Percentiles rank a stretch among this genome's conserved stretches.
Conservation (phyloP, 2,888 invertebrate genomes). For the Crematogaster levior region DNA sequence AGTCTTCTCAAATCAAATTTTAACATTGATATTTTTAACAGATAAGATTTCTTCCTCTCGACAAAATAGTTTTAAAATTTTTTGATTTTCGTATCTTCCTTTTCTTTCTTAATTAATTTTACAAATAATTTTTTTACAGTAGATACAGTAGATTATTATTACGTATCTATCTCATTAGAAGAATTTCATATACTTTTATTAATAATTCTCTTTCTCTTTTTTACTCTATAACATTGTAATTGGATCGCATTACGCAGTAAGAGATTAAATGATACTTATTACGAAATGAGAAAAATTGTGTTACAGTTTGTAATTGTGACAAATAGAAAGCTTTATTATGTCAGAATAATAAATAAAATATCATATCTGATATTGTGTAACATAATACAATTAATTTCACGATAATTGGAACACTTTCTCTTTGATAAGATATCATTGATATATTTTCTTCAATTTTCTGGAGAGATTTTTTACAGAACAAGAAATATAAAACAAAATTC, state of each 20-base stretch:
- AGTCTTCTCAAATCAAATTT: background rate
- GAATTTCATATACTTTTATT: background rate
- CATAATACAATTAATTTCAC: background rate
- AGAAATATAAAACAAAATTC: background rate
- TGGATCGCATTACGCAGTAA: slow-evolving; percentile 7
- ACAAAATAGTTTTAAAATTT: background rate
- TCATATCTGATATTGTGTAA: background rate
- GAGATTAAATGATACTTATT: slow-evolving; percentile 3
- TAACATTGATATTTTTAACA: background rate
- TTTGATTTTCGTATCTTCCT: background rate
- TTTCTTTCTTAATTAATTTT: background rate
- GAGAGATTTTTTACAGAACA: background rate
- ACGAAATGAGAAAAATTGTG: background rate
- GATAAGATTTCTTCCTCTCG: background rate
- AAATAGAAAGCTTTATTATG: background rate
- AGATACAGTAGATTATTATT: slow-evolving; percentile 1
- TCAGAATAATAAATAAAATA: slow-evolving; percentile 10
- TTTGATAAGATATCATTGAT: background rate
- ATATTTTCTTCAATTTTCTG: background rate
- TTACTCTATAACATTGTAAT: background rate
- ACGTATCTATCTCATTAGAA: background rate
- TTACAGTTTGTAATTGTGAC: background rate
- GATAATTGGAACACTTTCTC: background rate
- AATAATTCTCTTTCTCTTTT: background rate
- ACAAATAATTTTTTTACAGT: background rate